These are phyloP conservation scores for Myiopsitta monachus DNA, from an alignment of 2,113 vertebrate genomes.

Conservation along the genomic window DNA sequence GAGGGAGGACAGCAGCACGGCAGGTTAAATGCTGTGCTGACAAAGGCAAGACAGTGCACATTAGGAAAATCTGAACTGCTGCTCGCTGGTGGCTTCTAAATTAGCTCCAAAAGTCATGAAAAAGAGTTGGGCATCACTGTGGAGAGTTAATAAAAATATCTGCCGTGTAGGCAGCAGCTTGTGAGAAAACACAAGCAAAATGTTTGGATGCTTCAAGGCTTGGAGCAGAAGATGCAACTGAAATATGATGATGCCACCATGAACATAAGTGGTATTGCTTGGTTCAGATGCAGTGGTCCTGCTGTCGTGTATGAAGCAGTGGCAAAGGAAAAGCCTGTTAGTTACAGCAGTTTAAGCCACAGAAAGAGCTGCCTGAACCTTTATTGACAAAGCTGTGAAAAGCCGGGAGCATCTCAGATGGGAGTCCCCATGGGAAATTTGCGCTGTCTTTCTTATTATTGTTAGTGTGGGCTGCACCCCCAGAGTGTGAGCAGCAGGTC, in stretches of 20 bases:
- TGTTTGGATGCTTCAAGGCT: neutral
- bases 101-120: neutral
- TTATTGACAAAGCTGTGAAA: no score
- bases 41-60: neutral
- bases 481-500: no score
- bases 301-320: rapidly evolving
- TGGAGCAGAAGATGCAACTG: neutral
- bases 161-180: neutral
- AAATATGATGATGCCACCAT: neutral
- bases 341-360: neutral
- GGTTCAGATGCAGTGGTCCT: rapidly evolving
- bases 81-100: neutral
- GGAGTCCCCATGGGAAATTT: neutral
- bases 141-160: neutral
- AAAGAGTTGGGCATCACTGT: neutral
- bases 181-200: neutral
- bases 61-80: neutral
- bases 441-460: no score
- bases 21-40: neutral
- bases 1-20: neutral
- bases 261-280: rapidly evolving
- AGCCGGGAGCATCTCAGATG: neutral
- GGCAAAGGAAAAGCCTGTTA: neutral
- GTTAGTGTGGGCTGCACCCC: no score
- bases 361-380: neutral